A percentile compares a stretch with the other conserved stretches of the same genome.
Conservation (phyloP, 2,113 vertebrate species). For the Acanthochromis polyacanthus region DNA sequence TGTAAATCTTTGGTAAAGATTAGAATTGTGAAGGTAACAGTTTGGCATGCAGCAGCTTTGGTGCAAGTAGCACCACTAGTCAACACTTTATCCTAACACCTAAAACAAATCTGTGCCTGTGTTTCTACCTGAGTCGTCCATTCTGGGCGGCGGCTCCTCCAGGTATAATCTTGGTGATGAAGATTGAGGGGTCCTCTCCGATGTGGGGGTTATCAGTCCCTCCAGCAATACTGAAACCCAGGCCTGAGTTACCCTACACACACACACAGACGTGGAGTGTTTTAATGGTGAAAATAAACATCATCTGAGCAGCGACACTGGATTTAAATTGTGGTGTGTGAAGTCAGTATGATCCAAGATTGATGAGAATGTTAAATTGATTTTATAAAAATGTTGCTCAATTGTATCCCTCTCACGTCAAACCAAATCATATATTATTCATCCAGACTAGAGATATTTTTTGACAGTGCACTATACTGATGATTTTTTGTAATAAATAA, state of each 20-base stretch:
- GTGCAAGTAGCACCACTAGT: neutral
- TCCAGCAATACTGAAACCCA: constrained; percentile 99
- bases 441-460: neutral
- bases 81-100: neutral
- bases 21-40: neutral
- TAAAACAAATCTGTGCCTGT: constrained; percentile 6
- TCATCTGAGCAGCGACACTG: neutral
- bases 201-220: constrained; percentile 99
- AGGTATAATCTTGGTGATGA: constrained; percentile 99
- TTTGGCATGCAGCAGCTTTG: neutral
- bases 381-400: neutral
- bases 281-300: constrained; percentile 1
- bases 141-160: constrained; percentile 98
- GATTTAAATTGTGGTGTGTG: neutral
- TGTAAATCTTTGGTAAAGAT: too few species aligned
- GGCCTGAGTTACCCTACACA: constrained; percentile 95
- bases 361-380: too few species aligned
- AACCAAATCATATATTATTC: neutral
- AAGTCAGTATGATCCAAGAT: neutral
- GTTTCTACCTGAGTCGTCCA: constrained; percentile 91
- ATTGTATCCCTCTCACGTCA: neutral
- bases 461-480: neutral
- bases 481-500: too few species aligned
- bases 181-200: constrained; percentile 98
- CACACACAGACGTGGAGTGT: constrained; percentile 22